A percentile compares a stretch with the other conserved stretches of the same genome.
Conservation (phyloP, 2,113 vertebrate species). For the Brachyhypopomus gauderio region DNA sequence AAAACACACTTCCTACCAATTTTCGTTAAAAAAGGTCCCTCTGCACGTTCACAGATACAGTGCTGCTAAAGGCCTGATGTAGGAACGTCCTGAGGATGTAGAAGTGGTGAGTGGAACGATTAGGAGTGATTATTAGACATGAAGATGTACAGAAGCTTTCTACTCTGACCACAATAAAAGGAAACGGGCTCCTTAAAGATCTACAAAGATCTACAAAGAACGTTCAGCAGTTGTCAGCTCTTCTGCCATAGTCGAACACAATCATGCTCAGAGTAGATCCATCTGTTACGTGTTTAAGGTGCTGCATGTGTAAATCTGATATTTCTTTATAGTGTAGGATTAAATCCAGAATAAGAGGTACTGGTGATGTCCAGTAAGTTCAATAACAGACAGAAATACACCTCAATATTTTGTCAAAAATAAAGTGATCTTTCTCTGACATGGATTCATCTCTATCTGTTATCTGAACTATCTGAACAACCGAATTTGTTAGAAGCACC, state of each 20-base stretch:
- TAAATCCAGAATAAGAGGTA: constrained; percentile 18
- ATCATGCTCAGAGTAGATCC: not conserved
- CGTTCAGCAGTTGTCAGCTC: not conserved
- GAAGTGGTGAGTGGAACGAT: too few relatives aligned
- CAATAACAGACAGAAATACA: too few relatives aligned
- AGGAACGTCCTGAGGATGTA: not conserved
- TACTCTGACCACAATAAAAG: not conserved
- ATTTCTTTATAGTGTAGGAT: not conserved
- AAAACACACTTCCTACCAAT: not conserved
- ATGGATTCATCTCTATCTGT: too few relatives aligned
- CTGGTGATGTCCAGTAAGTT: constrained; percentile 5
- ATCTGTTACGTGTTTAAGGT: constrained; percentile 15
- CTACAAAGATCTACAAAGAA: too few relatives aligned
- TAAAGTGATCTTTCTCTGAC: too few relatives aligned
- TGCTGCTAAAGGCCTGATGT: constrained; percentile 16
- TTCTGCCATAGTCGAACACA: not conserved
- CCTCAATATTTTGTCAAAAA: too few relatives aligned
- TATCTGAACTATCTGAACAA: too few relatives aligned
- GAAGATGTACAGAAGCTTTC: not conserved
- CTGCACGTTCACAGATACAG: not conserved
- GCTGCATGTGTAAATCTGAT: constrained; percentile 14
- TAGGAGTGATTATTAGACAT: not conserved
- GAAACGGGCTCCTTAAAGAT: not conserved
- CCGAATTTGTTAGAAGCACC: too few relatives aligned
- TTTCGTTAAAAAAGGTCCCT: not conserved